These are phyloP conservation scores for Chascanopsetta lugubris DNA, from an alignment of 2,113 vertebrate species.

Conservation along the genomic window DNA sequence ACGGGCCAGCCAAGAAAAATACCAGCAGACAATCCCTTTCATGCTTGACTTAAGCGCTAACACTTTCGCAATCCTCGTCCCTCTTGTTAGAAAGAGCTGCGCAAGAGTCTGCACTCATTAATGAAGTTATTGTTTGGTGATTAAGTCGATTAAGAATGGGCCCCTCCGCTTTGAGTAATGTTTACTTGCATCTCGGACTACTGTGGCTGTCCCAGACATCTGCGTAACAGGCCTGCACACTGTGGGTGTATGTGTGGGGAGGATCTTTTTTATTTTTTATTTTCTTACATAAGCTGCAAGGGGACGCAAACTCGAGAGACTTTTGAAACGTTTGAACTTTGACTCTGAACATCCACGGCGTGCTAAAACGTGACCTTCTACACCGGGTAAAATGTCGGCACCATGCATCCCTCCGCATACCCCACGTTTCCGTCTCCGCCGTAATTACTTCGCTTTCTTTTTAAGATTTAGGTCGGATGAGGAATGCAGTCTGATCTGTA, in stretches of 20 bases:
- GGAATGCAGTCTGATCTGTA: conserved; percentile 65
- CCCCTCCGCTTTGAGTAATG: conserved; percentile 23
- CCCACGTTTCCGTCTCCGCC: conserved; percentile 21
- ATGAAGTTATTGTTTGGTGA: conserved; percentile 72
- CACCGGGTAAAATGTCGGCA: conserved; percentile 10
- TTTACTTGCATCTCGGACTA: conserved; percentile 28
- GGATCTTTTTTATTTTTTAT: background rate
- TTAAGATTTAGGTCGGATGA: conserved; percentile 65
- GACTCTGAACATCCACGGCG: background rate
- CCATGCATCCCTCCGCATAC: conserved; percentile 9
- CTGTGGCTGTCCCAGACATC: background rate
- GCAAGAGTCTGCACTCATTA: conserved; percentile 68
- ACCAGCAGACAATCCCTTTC: conserved; percentile 74
- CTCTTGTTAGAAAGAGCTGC: conserved; percentile 61
- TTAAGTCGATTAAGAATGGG: conserved; percentile 62
- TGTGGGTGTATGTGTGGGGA: background rate
- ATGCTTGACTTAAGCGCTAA: conserved; percentile 73
- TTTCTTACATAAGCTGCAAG: background rate
- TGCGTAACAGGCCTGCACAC: background rate
- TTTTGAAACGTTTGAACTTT: conserved; percentile 10
- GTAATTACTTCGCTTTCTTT: conserved; percentile 50
- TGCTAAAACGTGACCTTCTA: background rate
- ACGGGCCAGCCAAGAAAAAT: conserved; percentile 73
- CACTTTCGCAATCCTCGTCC: conserved; percentile 58
- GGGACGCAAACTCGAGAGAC: conserved; percentile 3